phyloP scores from a whole-genome alignment of 2,888 invertebrate genomes.

The Diaperis boleti region DNA sequence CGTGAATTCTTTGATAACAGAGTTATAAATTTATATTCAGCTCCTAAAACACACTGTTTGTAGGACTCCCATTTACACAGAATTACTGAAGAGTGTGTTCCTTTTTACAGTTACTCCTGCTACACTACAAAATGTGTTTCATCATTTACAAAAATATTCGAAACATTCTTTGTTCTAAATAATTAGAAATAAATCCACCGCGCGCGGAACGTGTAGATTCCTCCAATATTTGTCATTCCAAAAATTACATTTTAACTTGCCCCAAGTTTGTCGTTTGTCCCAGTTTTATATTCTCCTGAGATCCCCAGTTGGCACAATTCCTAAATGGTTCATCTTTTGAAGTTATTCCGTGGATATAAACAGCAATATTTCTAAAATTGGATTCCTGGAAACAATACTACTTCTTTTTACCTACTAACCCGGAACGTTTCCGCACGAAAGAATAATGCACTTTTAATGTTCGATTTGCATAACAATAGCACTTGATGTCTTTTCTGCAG shows the following conservation, averaged over 20 bases:
- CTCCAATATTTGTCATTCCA: conserved; percentile 5
- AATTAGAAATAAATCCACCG: too few relatives aligned
- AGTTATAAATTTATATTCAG: too few relatives aligned
- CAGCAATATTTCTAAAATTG: conserved; percentile 4
- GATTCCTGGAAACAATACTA: conserved; percentile 1
- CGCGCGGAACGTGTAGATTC: neutral
- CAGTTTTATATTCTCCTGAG: neutral
- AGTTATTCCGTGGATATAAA: neutral
- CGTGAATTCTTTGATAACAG: too few relatives aligned
- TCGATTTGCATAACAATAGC: conserved; percentile 2
- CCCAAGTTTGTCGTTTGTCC: neutral
- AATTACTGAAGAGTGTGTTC: too few relatives aligned
- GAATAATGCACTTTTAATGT: conserved; percentile 4
- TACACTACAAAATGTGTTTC: too few relatives aligned
- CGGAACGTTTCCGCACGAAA: neutral
- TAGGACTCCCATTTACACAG: too few relatives aligned
- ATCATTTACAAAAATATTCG: too few relatives aligned
- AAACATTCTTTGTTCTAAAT: too few relatives aligned
- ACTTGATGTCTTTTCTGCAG: conserved; percentile 5
- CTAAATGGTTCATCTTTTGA: conserved; percentile 1
- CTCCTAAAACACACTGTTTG: too few relatives aligned
- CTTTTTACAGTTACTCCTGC: too few relatives aligned
- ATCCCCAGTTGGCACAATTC: neutral
- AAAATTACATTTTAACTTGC: neutral
- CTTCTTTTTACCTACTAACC: neutral